Conservation (phyloP, 2,888 invertebrate genomes). For the Byasa hedistus region DNA sequence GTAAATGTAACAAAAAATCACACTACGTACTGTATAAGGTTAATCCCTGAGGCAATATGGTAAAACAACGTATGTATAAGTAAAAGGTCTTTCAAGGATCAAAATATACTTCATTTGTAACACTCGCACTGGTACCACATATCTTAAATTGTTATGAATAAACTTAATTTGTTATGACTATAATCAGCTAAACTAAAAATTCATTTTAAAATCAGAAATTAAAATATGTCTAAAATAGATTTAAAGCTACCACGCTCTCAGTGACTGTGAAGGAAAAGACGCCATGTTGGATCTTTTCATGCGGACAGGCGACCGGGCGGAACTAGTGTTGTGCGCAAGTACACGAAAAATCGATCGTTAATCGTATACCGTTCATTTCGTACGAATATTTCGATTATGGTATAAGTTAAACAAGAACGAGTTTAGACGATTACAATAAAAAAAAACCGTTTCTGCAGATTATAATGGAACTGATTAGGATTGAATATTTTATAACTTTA, state of each 20-base stretch:
- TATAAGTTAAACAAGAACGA: too few relatives aligned
- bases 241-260: conserved; percentile 64
- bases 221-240: conserved; percentile 47
- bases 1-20: conserved; percentile 48
- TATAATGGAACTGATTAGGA: too few relatives aligned
- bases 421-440: too few relatives aligned
- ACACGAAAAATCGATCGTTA: conserved; percentile 55
- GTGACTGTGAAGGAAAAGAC: conserved; percentile 70
- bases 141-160: conserved; percentile 58
- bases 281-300: conserved; percentile 75
- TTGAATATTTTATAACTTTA: too few relatives aligned
- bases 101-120: conserved; percentile 63
- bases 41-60: conserved; percentile 67
- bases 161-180: conserved; percentile 56
- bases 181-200: conserved; percentile 51
- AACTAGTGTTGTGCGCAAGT: conserved; percentile 73
- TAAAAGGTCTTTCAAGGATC: conserved; percentile 77
- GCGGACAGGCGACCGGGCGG: conserved; percentile 56
- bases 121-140: conserved; percentile 64
- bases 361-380: too few relatives aligned
- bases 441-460: too few relatives aligned
- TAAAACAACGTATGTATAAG: conserved; percentile 67
- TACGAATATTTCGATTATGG: too few relatives aligned
- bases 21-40: conserved; percentile 45
- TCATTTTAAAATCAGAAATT: conserved; percentile 46